A percentile compares a stretch with the other conserved stretches of the same genome.
Conservation (phyloP, 2,113 vertebrate genomes). For the Galemys pyrenaicus region DNA sequence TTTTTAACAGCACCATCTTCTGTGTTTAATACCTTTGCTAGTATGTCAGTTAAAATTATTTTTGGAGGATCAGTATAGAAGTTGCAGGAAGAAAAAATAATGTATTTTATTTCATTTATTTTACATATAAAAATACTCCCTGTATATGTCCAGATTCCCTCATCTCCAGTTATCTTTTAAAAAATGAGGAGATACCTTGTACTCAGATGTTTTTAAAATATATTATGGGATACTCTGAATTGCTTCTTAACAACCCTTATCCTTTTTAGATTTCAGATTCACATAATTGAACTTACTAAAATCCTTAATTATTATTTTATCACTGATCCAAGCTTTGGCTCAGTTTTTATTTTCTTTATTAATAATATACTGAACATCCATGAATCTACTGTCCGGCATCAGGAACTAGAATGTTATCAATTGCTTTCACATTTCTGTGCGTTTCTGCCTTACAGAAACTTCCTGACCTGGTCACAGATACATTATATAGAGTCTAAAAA, state of each 20-base stretch:
- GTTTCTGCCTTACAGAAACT: background rate
- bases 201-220: background rate
- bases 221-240: background rate
- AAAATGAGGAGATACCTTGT: background rate
- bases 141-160: background rate
- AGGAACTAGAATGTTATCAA: background rate
- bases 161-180: background rate
- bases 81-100: background rate
- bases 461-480: background rate
- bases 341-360: background rate
- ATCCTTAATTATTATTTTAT: constrained; percentile 22
- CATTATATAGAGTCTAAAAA: constrained; percentile 30
- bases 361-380: background rate
- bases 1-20: constrained; percentile 40
- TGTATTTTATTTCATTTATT: background rate
- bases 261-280: background rate
- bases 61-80: constrained; percentile 30
- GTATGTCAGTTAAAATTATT: constrained; percentile 7
- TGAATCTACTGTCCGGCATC: background rate
- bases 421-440: background rate
- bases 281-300: constrained; percentile 14
- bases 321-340: background rate
- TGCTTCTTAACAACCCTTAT: fast-evolving
- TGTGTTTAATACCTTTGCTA: constrained; percentile 36
- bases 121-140: constrained; percentile 22